Base-by-base conservation (phyloP, 2,888 invertebrate species). In the Cephus runcator region DNA sequence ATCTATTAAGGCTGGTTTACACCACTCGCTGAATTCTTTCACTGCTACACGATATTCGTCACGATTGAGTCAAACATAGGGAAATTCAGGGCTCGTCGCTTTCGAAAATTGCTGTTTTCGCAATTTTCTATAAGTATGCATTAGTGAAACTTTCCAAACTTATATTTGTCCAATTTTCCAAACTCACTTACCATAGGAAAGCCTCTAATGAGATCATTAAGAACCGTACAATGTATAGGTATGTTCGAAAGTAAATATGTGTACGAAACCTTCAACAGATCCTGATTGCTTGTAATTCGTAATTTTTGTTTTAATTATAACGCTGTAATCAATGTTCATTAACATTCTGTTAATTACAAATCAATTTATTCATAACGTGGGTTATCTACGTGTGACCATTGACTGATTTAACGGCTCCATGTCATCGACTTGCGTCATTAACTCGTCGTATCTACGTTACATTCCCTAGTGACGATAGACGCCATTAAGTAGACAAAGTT, bases 1-100 rank as follows among this genome's bases (percentile, higher is more conserved):
- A 75, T 75, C 77, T 71, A 34, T 71, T 12, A 34, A 71, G 12
- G 33, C 12, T 71, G 71, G 71, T 34, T 71, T 71, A 71, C 31
- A 34, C 31, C 56, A 56, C 56, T 1, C 23, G 23, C 56, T 23
- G 56, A 56, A 56, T 56, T 56, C 56, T 9, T 56, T 23, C 56
- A 23, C 56, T 23, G 9, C 9, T 23, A 2, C 23, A 23, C 56
- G 56, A 23, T 2, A 23, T 56, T 56, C 23, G 2, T 23, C 23
- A 23, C 2, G 23, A 9, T 15, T 23, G 56, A 56, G 23, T 56
- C 23, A 56, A 23, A 9, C 23, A 15, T 23, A 56, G 56, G 56
- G 23, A 56, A 56, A 23, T 56, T 56, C 23, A 56, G 23, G 9
- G 23, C 23, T 56, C 23, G 56, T 56, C 23, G 23, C 56, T 56